These are phyloP conservation scores for Crotalus horridus DNA, from an alignment of 2,113 vertebrate genomes.

Conservation along the genomic window DNA sequence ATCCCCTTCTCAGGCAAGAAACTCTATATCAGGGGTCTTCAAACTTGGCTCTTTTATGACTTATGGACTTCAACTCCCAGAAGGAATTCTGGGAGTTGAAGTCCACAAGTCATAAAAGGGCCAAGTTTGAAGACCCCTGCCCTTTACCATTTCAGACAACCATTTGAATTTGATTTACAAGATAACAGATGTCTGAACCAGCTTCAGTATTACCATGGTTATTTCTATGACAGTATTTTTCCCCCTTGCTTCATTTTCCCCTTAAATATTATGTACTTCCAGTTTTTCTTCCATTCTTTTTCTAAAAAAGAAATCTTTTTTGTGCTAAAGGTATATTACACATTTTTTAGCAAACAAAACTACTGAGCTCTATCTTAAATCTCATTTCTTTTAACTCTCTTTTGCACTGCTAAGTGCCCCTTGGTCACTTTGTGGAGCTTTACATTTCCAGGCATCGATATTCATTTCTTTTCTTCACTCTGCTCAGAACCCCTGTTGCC, in stretches of 20 bases:
- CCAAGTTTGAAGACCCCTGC: too few relatives aligned
- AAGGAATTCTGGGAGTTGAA: too few relatives aligned
- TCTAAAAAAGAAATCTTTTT: neutral
- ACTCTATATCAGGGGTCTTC: neutral
- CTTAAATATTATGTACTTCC: neutral
- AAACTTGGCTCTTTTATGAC: too few relatives aligned
- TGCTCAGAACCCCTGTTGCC: constrained; percentile 22
- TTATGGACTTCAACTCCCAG: too few relatives aligned
- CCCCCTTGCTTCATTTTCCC: neutral
- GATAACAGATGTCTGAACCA: neutral
- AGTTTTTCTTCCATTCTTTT: neutral
- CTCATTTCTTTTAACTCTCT: neutral
- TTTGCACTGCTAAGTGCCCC: neutral
- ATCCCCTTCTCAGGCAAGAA: neutral
- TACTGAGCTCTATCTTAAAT: neutral
- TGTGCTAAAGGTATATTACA: neutral
- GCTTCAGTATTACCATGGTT: neutral
- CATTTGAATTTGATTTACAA: neutral
- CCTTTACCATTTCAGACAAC: neutral
- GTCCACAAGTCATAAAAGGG: too few relatives aligned
- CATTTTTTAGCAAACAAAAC: constrained; percentile 22
- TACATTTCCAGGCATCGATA: constrained; percentile 25
- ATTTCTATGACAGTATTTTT: neutral
- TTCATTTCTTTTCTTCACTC: constrained; percentile 19
- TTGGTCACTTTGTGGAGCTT: constrained; percentile 18